Base-by-base conservation (phyloP, 2,113 vertebrate species). In the Microtus montanus region DNA sequence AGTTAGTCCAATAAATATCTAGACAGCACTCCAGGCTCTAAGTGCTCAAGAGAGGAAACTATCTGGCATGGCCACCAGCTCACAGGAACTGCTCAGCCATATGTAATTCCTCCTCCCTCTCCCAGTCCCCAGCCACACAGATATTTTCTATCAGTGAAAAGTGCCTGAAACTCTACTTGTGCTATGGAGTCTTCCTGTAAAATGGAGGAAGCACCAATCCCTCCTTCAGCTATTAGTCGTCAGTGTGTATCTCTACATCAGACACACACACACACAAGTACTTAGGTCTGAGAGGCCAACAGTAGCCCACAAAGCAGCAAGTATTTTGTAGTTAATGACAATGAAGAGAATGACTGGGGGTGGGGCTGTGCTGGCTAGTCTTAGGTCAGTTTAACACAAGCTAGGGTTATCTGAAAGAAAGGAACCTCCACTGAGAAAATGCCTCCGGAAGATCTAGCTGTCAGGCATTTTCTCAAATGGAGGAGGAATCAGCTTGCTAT, bases 161-260 rank as follows among this genome's bases (percentile, higher is more conserved):
- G 61, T 58, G 85, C 26, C 90, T 96, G 38, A 87, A 94, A 91
- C 87, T 82, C 61, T 44, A 90, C 28, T 47, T 90, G 66, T 52
- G 44, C 38, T 58, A 5, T 70, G 33, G 74, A 77, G 5, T 41
- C 63, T 92, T 91, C 79, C 79, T 93, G 7, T 7, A 83, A 64
- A 84, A 91, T 47, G 20, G 77, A 30, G 24, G 33, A 78, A 90
- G 41, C 84, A 7, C 41, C 58, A 91, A 77, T 1, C 49, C 30
- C 24, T 85, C 63, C 70, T 28, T 41, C 64, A 80, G n/a, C 63
- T 71, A 54, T 66, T n/a, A 70, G 33, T 63, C 77, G 24, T 52
- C 2, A 7, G 10, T 13, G 26, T 80, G 35, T 58, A 13, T 49
- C 41, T 26, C 33, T 28, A 12, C 38, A 49, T 41, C 22, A 6